These are phyloP conservation scores for Ceyx cyanopectus DNA, from an alignment of 2,113 vertebrate genomes.

Conservation along the genomic window DNA sequence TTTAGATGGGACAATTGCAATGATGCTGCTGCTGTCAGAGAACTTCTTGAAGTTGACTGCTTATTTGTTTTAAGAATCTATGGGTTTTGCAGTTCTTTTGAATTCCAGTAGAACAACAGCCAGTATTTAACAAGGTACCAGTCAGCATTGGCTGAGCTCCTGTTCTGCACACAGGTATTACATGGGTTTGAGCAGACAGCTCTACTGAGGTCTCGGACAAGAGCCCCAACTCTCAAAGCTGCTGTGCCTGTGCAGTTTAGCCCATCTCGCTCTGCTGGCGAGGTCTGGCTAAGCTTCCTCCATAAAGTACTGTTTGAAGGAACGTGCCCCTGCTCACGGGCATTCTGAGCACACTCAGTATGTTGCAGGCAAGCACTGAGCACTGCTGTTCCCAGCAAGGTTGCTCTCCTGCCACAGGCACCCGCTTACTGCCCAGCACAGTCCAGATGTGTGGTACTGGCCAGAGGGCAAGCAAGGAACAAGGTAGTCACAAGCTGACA, in stretches of 20 bases:
- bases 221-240: background rate
- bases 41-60: background rate
- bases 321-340: accelerated
- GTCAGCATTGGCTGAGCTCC: accelerated
- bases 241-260: accelerated
- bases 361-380: background rate
- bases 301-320: accelerated
- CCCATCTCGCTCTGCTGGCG: background rate
- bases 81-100: background rate
- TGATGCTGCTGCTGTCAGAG: background rate
- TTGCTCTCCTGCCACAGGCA: background rate
- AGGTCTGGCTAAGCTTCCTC: background rate
- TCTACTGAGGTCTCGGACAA: background rate
- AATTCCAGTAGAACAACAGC: background rate
- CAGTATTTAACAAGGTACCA: background rate
- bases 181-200: background rate
- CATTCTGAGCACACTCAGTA: accelerated
- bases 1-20: background rate
- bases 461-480: background rate
- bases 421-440: accelerated
- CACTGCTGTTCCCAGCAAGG: accelerated
- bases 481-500: background rate
- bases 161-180: background rate
- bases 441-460: accelerated
- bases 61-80: background rate